Evolutionary conservation across 2,113 vertebrate genomes (phyloP), one percentile per base, ranked within the genome.

Genomic region (Alethe diademata): DNA sequence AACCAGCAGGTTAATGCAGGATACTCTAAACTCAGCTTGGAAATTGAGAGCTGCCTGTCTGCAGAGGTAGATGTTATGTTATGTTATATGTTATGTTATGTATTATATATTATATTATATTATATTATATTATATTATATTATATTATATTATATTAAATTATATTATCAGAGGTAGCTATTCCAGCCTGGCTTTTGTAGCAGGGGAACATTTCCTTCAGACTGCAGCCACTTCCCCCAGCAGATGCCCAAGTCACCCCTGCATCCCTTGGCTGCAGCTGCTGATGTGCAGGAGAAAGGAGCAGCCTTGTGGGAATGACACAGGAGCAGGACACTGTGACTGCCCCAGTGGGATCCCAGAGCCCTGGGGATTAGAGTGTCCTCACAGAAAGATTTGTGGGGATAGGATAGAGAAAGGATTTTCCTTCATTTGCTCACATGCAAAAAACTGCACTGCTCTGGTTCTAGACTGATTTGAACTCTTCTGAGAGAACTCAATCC

Each of bases 351-450:
- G 35, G 40, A 42, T 35, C 80, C 74, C 36, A 25, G 42, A 61
- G 48, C 20, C 74, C 66, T 56, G 24, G 8, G 24, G 12, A 22
- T 73, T 7, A 7, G 8, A 43, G 58, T 8, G 13, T 31, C 33
- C 86, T 69, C 58, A 65, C 71, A 38, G 75, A 25, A 38, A 35
- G 29, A 15, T 8, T 48, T 40, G 54, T 50, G 25, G 31, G 65
- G 29, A 3, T 4, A 28, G 35, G 13, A 13, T 0, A 48, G 35
- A 35, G 35, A 35, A 47, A 51, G 1, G 0, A 35, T 58, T 71
- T 62, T 14, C 78, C 43, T 57, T 57, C 5, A 13, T 33, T 79
- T 16, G 1, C 43, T 64, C 53, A 25, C 10, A 11, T 3, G 11
- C 42, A 50, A 15, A 24, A 19, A 81, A 9, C 36, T 40, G 33